Base-by-base conservation (phyloP, 2,113 vertebrate genomes). In the Pelmatolapia mariae region DNA sequence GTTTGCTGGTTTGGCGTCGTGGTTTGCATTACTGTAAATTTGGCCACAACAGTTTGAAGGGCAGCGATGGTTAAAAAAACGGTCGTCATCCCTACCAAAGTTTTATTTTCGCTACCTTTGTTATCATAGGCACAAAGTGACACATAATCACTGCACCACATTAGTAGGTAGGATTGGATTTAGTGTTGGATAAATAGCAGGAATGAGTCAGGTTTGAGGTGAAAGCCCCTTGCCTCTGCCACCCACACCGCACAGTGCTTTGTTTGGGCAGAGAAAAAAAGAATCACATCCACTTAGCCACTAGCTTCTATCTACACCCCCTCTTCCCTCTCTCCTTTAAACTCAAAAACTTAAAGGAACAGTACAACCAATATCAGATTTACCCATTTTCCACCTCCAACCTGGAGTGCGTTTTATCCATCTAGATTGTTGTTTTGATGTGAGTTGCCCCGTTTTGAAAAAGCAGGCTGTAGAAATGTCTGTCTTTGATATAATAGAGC, bases 241-340 rank as follows among this genome's bases (percentile, higher is more conserved):
- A 81, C 78, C 91, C 89, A 83, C 87, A 81, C 86, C n/a, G 56
- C 26, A 66, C 31, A 78, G 19, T 31, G 7, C 87, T 38, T 63
- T 59, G 24, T 71, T 66, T 26, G 24, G 45, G 89, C 86, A 93
- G 93, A 93, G 93, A 47, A 50, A 95, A 13, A 92, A 94, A 89
- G 76, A 92, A 71, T 93, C 93, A 93, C 91, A 59, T 94, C 87
- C 63, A 90, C 79, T 87, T 93, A 86, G 81, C 94, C 92, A 89
- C 53, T 83, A 66, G 82, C 76, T 90, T 90, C 92, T 84, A 94
- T 47, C 52, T 81, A 18, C 43, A 86, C 53, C 36, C 33, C 29
- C 56, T 66, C 38, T 18, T 50, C 78, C 78, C 59, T 45, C 45
- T 63, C 54, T 59, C 19, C 78, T 19, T 81, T 66, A 54, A 53